Percentiles rank a stretch among this genome's conserved stretches.
Conservation (phyloP, 2,113 vertebrate genomes). For the Mustela lutreola region DNA sequence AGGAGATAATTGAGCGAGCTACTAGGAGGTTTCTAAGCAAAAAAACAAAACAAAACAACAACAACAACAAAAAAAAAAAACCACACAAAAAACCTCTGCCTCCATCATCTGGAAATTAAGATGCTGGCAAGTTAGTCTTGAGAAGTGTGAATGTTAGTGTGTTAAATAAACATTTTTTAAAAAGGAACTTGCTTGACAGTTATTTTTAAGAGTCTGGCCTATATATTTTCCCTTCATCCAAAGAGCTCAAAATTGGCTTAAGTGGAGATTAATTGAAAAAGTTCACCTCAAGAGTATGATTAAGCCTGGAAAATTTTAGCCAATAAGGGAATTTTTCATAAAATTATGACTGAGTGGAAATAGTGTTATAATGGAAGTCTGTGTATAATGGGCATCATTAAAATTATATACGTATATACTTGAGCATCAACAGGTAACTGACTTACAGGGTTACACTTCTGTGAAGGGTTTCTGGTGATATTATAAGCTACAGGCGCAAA, state of each 20-base stretch:
- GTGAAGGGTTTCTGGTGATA: conserved; percentile 19
- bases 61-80: neutral
- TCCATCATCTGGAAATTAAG: conserved; percentile 10
- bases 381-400: conserved; percentile 75
- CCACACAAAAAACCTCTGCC: neutral
- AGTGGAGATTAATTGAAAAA: conserved; percentile 83
- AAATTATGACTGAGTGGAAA: conserved; percentile 81
- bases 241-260: conserved; percentile 79
- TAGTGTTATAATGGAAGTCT: conserved; percentile 79
- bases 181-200: conserved; percentile 62
- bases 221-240: conserved; percentile 72
- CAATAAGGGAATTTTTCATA: conserved; percentile 75
- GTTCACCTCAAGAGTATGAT: conserved; percentile 78
- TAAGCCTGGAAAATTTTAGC: conserved; percentile 81
- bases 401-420: conserved; percentile 68
- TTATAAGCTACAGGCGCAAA: conserved; percentile 28
- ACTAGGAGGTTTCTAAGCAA: neutral
- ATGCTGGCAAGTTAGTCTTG: neutral
- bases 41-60: neutral
- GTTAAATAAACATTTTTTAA: conserved; percentile 65
- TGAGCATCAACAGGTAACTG: conserved; percentile 71
- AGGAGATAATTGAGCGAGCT: conserved; percentile 45
- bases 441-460: conserved; percentile 49
- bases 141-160: conserved; percentile 46
- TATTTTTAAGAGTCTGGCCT: conserved; percentile 74